These are phyloP conservation scores for Coenonympha glycerion DNA, from an alignment of 2,888 invertebrate genomes.

Conservation along the genomic window DNA sequence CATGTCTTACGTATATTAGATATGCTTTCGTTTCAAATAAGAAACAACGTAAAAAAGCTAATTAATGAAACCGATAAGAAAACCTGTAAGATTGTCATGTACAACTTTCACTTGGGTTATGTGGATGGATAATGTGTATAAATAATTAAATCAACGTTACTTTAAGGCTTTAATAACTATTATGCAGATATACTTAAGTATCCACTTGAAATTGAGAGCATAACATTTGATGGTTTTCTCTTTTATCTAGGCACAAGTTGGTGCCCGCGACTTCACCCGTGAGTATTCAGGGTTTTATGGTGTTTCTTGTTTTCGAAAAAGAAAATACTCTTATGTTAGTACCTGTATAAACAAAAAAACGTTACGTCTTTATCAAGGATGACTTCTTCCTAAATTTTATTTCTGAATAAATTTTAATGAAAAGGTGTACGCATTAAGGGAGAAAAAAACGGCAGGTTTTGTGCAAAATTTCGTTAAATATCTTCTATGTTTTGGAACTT, in stretches of 20 bases:
- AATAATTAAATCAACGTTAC: constrained; percentile 5
- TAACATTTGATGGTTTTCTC: background rate
- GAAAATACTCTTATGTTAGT: too few relatives aligned
- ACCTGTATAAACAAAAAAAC: too few relatives aligned
- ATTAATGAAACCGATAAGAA: constrained; percentile 20
- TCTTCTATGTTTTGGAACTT: too few relatives aligned
- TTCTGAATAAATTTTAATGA: too few relatives aligned
- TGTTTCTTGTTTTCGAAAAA: too few relatives aligned
- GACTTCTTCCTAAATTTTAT: too few relatives aligned
- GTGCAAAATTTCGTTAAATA: too few relatives aligned
- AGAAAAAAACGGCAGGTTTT: too few relatives aligned
- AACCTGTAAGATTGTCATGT: constrained; percentile 20
- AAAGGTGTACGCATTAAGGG: too few relatives aligned
- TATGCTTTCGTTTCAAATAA: constrained; percentile 10
- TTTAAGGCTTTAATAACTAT: background rate
- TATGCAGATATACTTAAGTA: background rate
- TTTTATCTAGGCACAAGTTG: background rate
- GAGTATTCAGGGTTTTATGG: too few relatives aligned
- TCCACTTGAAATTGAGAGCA: background rate
- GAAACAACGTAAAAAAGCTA: constrained; percentile 8
- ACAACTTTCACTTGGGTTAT: constrained; percentile 21
- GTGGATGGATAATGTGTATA: constrained; percentile 12
- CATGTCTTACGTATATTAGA: background rate
- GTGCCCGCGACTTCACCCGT: too few relatives aligned
- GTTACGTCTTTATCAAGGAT: too few relatives aligned